Conservation (phyloP, 2,113 vertebrate species). For the Sorex araneus region DNA sequence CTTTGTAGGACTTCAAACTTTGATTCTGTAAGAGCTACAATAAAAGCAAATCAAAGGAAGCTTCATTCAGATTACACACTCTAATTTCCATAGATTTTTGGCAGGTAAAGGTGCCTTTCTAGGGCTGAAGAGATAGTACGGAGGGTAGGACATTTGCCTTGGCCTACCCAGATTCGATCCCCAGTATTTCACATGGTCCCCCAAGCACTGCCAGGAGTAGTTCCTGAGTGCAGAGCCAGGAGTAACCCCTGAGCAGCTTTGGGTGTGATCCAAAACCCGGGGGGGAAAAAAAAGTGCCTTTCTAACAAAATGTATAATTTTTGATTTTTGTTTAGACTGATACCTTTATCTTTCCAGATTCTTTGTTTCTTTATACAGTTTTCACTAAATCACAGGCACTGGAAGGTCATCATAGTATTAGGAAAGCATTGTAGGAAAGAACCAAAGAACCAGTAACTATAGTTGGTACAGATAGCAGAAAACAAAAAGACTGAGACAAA, state of each 20-base stretch:
- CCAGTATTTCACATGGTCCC: no score
- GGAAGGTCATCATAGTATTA: not conserved
- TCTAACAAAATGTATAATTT: not conserved
- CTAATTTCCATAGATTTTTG: slow-evolving; percentile 24
- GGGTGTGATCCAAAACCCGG: no score
- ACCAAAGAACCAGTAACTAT: not conserved
- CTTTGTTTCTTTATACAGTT: not conserved
- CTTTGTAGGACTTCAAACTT: slow-evolving; percentile 18
- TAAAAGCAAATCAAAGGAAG: slow-evolving; percentile 22
- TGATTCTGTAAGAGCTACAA: not conserved
- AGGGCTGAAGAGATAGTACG: no score
- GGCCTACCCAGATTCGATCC: no score
- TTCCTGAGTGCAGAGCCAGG: no score
- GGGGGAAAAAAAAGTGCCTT: not conserved
- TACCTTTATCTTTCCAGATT: slow-evolving; percentile 2
- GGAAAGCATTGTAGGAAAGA: not conserved
- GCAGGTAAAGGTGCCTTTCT: no score
- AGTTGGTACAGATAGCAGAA: not conserved
- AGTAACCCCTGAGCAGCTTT: no score
- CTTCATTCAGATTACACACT: not conserved
- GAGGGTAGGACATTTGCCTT: no score
- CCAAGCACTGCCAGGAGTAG: no score
- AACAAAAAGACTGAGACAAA: not conserved
- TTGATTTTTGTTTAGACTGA: slow-evolving; percentile 43
- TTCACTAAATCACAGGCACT: not conserved